These are phyloP conservation scores for Holcopasites calliopsidis DNA, from an alignment of 1,140 invertebrate species.

Conservation along the genomic window DNA sequence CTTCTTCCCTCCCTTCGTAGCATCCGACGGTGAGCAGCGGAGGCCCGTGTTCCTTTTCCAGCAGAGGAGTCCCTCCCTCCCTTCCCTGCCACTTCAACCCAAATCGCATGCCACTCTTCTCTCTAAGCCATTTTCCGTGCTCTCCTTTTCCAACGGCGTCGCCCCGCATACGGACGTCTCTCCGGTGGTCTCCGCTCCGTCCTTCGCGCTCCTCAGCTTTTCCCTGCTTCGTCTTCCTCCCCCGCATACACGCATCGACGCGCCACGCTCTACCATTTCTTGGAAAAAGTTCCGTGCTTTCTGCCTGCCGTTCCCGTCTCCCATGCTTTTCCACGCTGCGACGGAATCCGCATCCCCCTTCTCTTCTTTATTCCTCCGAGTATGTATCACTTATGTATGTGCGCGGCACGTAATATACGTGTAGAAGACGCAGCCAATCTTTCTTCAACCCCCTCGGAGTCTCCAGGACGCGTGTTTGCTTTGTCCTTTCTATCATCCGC, in stretches of 20 bases:
- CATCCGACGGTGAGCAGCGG: not conserved
- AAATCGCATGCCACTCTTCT: constrained; percentile 44
- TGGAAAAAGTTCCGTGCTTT: constrained; percentile 54
- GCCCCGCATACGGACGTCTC: not conserved
- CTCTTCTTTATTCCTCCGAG: not conserved
- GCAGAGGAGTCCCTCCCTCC: not conserved
- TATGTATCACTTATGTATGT: not conserved
- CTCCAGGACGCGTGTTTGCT: constrained; percentile 2
- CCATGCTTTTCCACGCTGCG: constrained; percentile 40
- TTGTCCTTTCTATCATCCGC: not conserved
- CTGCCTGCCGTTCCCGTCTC: constrained; percentile 18
- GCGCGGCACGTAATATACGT: not conserved
- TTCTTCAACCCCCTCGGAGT: not conserved
- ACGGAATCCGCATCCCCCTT: constrained; percentile 35
- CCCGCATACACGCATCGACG: not conserved
- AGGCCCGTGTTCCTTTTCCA: constrained; percentile 37
- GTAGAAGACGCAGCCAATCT: not conserved
- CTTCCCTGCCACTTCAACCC: constrained; percentile 38
- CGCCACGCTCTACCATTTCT: constrained; percentile 46
- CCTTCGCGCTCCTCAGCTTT: not conserved
- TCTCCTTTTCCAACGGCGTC: constrained; percentile 3
- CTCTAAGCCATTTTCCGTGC: constrained; percentile 34
- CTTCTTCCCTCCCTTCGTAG: not conserved
- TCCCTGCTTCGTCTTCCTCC: constrained; percentile 7
- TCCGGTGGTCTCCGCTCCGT: constrained; percentile 15